Conservation (phyloP, 2,797 vertebrate species). For the Alca torda region DNA sequence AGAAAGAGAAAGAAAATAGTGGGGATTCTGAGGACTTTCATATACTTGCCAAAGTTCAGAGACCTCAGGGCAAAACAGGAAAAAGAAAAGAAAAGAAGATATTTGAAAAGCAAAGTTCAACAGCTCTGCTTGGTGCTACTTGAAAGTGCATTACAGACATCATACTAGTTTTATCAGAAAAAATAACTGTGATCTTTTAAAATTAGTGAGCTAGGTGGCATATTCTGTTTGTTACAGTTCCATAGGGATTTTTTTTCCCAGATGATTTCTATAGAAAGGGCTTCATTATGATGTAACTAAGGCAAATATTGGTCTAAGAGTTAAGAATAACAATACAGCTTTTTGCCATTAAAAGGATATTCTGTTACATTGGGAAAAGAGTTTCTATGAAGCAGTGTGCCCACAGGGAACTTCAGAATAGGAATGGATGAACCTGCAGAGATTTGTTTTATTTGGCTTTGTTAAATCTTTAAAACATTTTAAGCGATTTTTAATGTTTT, state of each 20-base stretch:
- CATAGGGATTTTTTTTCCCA: neutral
- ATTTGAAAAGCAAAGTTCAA: constrained; percentile 42
- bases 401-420: constrained; percentile 35
- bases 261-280: constrained; percentile 8
- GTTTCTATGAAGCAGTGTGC: constrained; percentile 24
- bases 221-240: constrained; percentile 11
- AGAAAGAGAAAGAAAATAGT: constrained; percentile 16
- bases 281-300: constrained; percentile 48
- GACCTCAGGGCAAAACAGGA: constrained; percentile 18
- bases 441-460: constrained; percentile 14
- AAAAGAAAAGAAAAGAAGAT: neutral
- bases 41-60: constrained; percentile 23
- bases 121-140: constrained; percentile 48
- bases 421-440: neutral
- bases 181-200: constrained; percentile 13
- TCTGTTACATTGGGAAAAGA: constrained; percentile 41
- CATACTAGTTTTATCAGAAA: constrained; percentile 12
- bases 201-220: constrained; percentile 23
- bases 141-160: constrained; percentile 10
- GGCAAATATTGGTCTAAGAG: constrained; percentile 50
- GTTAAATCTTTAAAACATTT: constrained; percentile 45
- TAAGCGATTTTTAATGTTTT: constrained; percentile 35
- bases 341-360: constrained; percentile 34
- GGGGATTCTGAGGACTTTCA: constrained; percentile 15
- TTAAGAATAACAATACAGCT: constrained; percentile 39